Percentiles rank a stretch among this genome's conserved stretches.
Conservation (phyloP, 2,888 invertebrate genomes). For the Anthrax anthrax region DNA sequence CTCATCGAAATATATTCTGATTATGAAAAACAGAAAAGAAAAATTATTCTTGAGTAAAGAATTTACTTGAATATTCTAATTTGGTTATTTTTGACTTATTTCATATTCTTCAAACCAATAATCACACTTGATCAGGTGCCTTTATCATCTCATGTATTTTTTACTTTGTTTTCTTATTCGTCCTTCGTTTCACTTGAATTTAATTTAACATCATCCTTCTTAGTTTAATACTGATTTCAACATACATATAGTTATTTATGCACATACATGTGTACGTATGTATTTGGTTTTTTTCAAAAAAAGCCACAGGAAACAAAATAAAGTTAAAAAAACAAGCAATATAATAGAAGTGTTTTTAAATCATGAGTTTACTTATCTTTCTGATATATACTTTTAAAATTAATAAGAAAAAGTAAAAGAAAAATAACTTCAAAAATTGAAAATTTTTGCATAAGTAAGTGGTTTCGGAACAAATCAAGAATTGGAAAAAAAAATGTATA, state of each 20-base stretch:
- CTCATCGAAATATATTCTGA: too few species aligned
- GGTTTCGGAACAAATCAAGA: not conserved
- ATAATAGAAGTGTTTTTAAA: not conserved
- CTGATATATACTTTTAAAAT: too few species aligned
- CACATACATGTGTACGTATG: too few species aligned
- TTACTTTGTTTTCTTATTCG: not conserved
- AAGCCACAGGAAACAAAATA: not conserved
- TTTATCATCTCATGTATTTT: not conserved
- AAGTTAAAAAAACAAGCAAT: not conserved
- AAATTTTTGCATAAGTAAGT: conserved; percentile 8
- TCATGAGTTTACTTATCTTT: too few species aligned
- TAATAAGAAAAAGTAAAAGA: too few species aligned
- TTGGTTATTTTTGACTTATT: not conserved
- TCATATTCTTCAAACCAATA: not conserved
- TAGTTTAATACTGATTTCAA: too few species aligned
- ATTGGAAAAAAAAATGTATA: not conserved
- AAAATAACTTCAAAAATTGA: not conserved
- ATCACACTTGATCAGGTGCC: not conserved
- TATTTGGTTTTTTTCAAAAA: not conserved
- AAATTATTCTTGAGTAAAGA: too few species aligned
- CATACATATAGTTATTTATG: too few species aligned
- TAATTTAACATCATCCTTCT: not conserved
- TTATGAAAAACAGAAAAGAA: too few species aligned
- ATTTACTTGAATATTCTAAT: too few species aligned
- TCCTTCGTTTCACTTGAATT: not conserved